These are phyloP conservation scores for Trissoscelio sp. DNA, from an alignment of 2,888 invertebrate genomes.

Conservation along the genomic window DNA sequence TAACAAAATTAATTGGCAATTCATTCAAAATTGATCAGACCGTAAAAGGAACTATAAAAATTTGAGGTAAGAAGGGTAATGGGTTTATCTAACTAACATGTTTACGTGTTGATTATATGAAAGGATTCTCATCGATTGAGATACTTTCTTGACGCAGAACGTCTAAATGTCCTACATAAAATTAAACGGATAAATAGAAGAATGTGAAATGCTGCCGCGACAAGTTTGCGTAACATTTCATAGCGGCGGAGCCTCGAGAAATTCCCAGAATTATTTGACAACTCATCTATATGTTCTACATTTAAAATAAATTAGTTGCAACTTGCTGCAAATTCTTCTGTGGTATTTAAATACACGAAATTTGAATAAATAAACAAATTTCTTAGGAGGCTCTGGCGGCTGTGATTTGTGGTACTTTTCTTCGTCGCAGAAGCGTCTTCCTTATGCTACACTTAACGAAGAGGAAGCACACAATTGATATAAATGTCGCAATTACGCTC, in stretches of 20 bases:
- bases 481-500: background rate
- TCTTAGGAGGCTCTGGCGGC: slow-evolving; percentile 77
- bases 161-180: slow-evolving; percentile 69
- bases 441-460: slow-evolving; percentile 57
- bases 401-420: slow-evolving; percentile 73
- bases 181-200: slow-evolving; percentile 60
- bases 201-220: slow-evolving; percentile 79
- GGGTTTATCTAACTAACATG: slow-evolving; percentile 56
- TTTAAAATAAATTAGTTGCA: too few species aligned
- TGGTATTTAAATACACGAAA: too few species aligned
- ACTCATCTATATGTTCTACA: background rate
- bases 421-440: slow-evolving; percentile 81
- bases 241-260: slow-evolving; percentile 78
- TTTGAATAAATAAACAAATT: slow-evolving; percentile 32
- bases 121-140: slow-evolving; percentile 76
- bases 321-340: too few species aligned
- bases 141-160: slow-evolving; percentile 75
- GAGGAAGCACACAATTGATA: slow-evolving; percentile 62
- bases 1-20: slow-evolving; percentile 11
- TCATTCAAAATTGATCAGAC: slow-evolving; percentile 27
- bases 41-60: slow-evolving; percentile 59
- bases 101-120: slow-evolving; percentile 33
- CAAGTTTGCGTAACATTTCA: slow-evolving; percentile 76
- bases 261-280: slow-evolving; percentile 1
- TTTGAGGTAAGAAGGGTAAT: slow-evolving; percentile 62